Conservation (phyloP, 2,113 vertebrate genomes). For the Hystrix cristata region DNA sequence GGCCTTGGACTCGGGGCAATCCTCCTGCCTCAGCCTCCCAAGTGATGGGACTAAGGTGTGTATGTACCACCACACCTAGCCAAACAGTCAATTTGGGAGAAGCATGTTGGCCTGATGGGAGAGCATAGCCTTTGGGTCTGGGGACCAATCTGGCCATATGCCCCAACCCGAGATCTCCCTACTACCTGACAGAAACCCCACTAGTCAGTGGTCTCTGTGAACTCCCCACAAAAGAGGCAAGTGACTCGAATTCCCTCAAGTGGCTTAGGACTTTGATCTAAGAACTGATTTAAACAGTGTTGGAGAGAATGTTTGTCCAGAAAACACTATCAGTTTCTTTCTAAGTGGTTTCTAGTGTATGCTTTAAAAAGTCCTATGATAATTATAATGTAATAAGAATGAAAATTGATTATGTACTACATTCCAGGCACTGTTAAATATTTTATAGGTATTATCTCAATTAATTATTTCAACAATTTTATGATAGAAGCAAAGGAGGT, state of each 20-base stretch:
- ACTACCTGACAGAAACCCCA: neutral
- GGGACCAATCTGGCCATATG: neutral
- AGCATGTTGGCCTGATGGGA: neutral
- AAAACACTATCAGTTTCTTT: neutral
- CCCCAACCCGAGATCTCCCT: no score
- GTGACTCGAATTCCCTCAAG: neutral
- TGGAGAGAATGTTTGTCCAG: slow-evolving; percentile 27
- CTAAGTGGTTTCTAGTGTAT: neutral
- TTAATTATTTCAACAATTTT: slow-evolving; percentile 33
- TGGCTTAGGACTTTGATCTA: neutral
- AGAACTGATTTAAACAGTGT: slow-evolving; percentile 9
- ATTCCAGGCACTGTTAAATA: neutral
- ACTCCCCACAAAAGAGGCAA: neutral
- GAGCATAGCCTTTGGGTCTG: neutral
- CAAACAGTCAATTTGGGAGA: neutral
- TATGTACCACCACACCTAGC: neutral
- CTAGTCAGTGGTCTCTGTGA: neutral
- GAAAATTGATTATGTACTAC: slow-evolving; percentile 39
- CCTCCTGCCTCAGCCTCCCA: neutral
- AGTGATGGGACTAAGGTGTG: neutral
- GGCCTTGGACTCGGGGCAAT: neutral
- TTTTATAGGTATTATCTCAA: neutral
- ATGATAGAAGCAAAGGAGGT: neutral
- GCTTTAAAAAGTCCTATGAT: neutral
- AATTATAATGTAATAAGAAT: neutral